These are phyloP conservation scores for Centroberyx gerrardi DNA, from an alignment of 2,797 vertebrate species.

Conservation along the genomic window DNA sequence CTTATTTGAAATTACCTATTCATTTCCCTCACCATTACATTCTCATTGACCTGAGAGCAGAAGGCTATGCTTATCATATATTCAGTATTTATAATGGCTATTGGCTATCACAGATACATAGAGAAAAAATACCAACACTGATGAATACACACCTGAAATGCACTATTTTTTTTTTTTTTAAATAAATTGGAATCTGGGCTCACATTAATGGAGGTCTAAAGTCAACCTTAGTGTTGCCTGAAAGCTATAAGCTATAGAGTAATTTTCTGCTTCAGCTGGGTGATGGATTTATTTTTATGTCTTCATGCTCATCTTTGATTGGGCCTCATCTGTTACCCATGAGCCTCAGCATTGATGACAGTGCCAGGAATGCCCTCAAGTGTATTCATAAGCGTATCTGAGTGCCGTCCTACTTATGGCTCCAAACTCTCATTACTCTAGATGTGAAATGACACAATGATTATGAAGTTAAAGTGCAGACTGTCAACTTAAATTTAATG, in stretches of 20 bases:
- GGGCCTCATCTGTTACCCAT: conserved; percentile 74
- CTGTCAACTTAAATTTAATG: conserved; percentile 49
- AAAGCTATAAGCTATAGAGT: conserved; percentile 42
- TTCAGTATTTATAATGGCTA: conserved; percentile 22
- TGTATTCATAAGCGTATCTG: conserved; percentile 60
- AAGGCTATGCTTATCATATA: conserved; percentile 11
- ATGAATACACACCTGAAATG: conserved; percentile 24
- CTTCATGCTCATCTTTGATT: conserved; percentile 68
- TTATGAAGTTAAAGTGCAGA: conserved; percentile 55
- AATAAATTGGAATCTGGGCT: conserved; percentile 20
- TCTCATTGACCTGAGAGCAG: neutral
- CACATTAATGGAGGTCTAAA: conserved; percentile 16
- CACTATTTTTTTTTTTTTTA: conserved; percentile 25
- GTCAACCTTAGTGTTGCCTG: conserved; percentile 43
- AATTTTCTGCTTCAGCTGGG: conserved; percentile 55
- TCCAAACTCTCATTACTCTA: conserved; percentile 58
- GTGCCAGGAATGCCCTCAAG: conserved; percentile 66
- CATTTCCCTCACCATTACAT: conserved; percentile 14
- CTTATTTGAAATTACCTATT: conserved; percentile 21
- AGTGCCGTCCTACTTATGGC: conserved; percentile 30
- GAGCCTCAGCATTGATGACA: conserved; percentile 67
- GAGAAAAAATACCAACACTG: neutral
- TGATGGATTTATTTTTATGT: conserved; percentile 69
- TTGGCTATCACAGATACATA: conserved; percentile 26
- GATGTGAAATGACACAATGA: conserved; percentile 61